Conservation (phyloP, 2,797 vertebrate species). For the Halcyon leucocephala region DNA sequence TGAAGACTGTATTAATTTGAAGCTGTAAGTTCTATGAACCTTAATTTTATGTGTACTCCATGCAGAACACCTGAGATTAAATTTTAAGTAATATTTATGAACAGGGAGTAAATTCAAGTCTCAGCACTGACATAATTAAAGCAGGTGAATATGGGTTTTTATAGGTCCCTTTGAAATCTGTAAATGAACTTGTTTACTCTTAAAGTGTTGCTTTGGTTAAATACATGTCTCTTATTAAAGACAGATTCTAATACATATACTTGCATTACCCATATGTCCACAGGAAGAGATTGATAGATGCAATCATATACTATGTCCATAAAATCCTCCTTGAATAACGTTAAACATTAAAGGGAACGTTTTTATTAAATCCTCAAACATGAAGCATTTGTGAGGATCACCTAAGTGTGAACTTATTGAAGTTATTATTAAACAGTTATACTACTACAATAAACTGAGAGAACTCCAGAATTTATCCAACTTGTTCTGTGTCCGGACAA, state of each 20-base stretch:
- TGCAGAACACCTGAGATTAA: conserved; percentile 73
- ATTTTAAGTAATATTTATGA: conserved; percentile 71
- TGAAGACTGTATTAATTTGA: conserved; percentile 14
- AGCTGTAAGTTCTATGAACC: conserved; percentile 45
- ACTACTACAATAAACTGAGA: background rate
- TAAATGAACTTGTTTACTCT: conserved; percentile 71
- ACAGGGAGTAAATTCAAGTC: conserved; percentile 64
- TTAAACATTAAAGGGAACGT: conserved; percentile 29
- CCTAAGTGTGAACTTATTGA: conserved; percentile 44
- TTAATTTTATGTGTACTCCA: conserved; percentile 61
- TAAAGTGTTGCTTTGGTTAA: conserved; percentile 43
- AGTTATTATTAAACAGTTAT: conserved; percentile 25
- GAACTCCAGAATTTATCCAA: background rate
- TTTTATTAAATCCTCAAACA: conserved; percentile 61
- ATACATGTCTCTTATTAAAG: conserved; percentile 77
- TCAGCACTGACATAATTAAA: conserved; percentile 69
- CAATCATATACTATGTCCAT: conserved; percentile 49
- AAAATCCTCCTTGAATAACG: conserved; percentile 62
- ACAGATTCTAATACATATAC: conserved; percentile 68
- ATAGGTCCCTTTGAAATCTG: conserved; percentile 44
- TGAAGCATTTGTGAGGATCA: conserved; percentile 42
- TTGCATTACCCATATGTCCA: conserved; percentile 71
- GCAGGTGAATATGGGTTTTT: conserved; percentile 57
- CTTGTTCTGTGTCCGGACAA: conserved; percentile 13
- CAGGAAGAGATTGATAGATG: conserved; percentile 62